Conservation (phyloP, 2,113 vertebrate species). For the Crotalus tigris region DNA sequence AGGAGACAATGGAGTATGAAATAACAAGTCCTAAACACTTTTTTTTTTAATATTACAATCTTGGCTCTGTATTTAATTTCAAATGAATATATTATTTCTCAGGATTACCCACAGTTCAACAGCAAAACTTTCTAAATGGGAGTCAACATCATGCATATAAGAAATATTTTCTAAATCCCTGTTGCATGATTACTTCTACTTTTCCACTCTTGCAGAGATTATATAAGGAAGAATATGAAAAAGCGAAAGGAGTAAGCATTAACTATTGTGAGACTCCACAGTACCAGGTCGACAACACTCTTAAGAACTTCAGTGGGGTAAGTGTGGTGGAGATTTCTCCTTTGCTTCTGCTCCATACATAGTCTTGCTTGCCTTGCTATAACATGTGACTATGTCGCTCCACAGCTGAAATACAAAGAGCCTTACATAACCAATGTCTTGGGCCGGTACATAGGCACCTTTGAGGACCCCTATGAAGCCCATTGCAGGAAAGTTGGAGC, state of each 20-base stretch:
- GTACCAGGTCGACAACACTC: conserved; percentile 84
- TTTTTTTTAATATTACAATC: not conserved
- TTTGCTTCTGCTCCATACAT: rapidly evolving
- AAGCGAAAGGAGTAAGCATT: conserved; percentile 83
- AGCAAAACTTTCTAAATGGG: not conserved
- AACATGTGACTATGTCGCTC: conserved; percentile 16
- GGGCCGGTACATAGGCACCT: conserved; percentile 92
- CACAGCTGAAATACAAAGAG: conserved; percentile 84
- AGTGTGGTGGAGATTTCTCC: conserved; percentile 28
- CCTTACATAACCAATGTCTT: conserved; percentile 84
- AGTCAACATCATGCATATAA: not conserved
- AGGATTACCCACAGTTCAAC: not conserved
- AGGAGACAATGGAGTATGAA: not conserved
- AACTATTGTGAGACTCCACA: conserved; percentile 98
- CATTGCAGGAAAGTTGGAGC: conserved; percentile 86
- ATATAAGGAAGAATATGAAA: conserved; percentile 89
- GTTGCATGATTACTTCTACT: not conserved
- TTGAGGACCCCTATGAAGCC: conserved; percentile 82
- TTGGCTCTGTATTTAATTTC: not conserved
- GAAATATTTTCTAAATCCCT: not conserved
- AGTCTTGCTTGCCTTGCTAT: not conserved
- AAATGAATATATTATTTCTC: not conserved
- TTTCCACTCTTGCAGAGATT: conserved; percentile 79
- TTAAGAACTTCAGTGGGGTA: conserved; percentile 87
- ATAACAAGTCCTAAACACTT: not conserved